Percentiles rank a stretch among this genome's conserved stretches.
phyloP scores from a whole-genome alignment of 2,113 vertebrate genomes.

The Alethe diademata region DNA sequence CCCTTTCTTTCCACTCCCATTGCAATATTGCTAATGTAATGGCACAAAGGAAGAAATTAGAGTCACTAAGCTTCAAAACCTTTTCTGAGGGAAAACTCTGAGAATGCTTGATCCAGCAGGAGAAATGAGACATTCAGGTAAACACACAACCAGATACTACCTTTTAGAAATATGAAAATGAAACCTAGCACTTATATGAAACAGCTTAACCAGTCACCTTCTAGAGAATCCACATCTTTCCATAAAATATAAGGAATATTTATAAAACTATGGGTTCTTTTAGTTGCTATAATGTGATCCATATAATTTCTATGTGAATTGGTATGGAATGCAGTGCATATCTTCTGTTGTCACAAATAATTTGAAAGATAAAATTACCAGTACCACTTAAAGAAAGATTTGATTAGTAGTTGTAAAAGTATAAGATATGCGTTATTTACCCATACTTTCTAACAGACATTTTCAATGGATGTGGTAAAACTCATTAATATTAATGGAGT shows the following conservation, averaged over 20 bases:
- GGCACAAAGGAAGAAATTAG: background rate
- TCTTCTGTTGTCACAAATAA: background rate
- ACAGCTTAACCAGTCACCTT: background rate
- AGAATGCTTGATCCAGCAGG: background rate
- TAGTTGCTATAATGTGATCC: background rate
- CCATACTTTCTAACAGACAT: background rate
- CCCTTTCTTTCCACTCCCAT: background rate
- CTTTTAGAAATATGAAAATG: background rate
- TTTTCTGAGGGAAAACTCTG: background rate
- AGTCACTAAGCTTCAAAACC: background rate
- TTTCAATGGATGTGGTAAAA: background rate
- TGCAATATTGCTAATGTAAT: background rate
- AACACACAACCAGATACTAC: background rate
- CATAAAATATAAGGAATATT: background rate
- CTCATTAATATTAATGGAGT: fast-evolving
- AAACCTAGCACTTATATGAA: background rate
- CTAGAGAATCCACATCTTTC: background rate
- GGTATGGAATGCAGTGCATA: background rate
- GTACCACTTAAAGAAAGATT: background rate
- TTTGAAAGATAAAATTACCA: background rate
- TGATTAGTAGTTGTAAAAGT: background rate
- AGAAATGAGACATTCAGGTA: background rate
- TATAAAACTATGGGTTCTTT: background rate
- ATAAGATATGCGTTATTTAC: background rate
- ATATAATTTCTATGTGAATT: background rate